These are phyloP conservation scores for Ectobius pallidus DNA, from an alignment of 2,888 invertebrate species.

Conservation along the genomic window DNA sequence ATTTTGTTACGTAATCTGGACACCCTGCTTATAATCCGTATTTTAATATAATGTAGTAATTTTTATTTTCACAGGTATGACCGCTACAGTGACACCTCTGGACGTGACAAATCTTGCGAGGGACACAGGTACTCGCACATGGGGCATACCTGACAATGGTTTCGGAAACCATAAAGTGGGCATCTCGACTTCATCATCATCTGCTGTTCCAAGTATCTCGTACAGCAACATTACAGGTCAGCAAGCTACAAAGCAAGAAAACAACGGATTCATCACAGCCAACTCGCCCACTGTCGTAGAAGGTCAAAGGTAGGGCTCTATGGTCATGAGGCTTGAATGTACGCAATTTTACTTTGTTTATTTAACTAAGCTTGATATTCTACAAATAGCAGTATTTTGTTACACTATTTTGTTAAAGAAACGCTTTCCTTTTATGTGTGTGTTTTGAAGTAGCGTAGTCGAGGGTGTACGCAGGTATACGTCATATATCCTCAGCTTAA, in stretches of 20 bases:
- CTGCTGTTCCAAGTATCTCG: background rate
- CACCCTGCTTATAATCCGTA: background rate
- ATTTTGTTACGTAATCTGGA: no score
- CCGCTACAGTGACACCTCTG: background rate
- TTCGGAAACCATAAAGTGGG: background rate
- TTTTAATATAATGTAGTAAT: background rate
- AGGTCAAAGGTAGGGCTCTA: slow-evolving; percentile 23
- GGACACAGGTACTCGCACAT: background rate
- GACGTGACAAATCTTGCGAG: background rate
- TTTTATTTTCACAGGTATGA: background rate
- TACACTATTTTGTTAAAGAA: no score
- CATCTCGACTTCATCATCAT: background rate
- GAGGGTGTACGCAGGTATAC: no score
- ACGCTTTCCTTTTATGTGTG: no score
- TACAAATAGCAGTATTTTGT: no score
- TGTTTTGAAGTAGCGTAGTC: no score
- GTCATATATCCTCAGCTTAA: no score
- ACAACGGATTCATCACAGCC: background rate
- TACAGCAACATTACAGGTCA: background rate
- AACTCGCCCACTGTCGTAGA: background rate
- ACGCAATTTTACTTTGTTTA: no score
- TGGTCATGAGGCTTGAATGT: no score
- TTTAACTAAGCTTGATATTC: no score
- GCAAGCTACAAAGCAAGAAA: background rate
- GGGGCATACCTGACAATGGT: slow-evolving; percentile 16